These are phyloP conservation scores for Pelagia noctiluca DNA, from an alignment of 30 jellyfish, hydroid and myxozoan genomes.

Conservation along the genomic window DNA sequence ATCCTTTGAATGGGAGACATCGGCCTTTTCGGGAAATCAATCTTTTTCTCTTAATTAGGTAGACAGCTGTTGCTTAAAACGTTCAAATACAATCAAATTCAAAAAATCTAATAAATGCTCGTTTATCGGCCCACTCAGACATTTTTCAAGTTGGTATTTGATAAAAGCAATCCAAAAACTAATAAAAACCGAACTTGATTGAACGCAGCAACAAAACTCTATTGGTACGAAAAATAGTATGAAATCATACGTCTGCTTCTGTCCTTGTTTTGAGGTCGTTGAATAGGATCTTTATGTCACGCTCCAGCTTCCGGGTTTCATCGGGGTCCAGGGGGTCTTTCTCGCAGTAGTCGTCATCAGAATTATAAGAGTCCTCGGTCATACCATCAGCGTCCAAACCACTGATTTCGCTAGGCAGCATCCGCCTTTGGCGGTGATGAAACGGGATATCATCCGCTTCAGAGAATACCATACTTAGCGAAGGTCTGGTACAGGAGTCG, in stretches of 20 bases:
- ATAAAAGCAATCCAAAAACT: no score
- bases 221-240: neutral
- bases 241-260: constrained; percentile 70
- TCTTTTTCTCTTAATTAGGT: no score
- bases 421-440: constrained; percentile 43
- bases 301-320: constrained; percentile 86
- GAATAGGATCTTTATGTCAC: constrained; percentile 80
- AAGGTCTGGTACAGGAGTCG: constrained; percentile 81
- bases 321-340: constrained; percentile 92
- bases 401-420: constrained; percentile 79
- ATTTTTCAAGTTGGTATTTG: no score
- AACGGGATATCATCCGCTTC: constrained; percentile 68
- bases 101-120: no score
- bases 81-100: no score
- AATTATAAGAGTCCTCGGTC: constrained; percentile 86
- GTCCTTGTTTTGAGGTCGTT: constrained; percentile 81
- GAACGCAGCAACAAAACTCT: neutral
- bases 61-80: no score
- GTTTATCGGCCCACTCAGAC: no score
- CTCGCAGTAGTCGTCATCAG: constrained; percentile 79
- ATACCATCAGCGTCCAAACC: constrained; percentile 76
- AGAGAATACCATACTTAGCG: constrained; percentile 62
- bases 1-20: no score
- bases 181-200: no score
- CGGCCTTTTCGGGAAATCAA: no score